phyloP scores from a whole-genome alignment of 2,797 vertebrate species.

The Psittacula echo region DNA sequence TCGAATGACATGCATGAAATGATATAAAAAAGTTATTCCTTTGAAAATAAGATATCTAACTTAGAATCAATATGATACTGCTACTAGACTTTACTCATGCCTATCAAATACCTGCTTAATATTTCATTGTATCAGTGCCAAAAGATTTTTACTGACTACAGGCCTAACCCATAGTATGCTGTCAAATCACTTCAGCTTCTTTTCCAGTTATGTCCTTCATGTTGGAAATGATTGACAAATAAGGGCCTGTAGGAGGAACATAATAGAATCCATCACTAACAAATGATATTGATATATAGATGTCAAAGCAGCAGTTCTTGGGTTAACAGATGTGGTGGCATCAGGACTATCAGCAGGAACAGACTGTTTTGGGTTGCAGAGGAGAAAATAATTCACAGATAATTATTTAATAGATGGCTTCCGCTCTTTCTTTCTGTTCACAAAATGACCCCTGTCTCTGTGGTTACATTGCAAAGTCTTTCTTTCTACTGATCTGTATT shows the following conservation, averaged over 20 bases:
- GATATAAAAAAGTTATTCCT: background rate
- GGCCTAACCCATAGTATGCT: background rate
- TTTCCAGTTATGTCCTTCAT: background rate
- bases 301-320: conserved; percentile 6
- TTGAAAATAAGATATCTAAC: background rate
- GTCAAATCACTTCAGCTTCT: background rate
- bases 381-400: conserved; percentile 54
- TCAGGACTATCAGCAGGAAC: conserved; percentile 38
- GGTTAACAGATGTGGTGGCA: conserved; percentile 48
- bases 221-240: background rate
- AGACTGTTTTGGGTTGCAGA: conserved; percentile 27
- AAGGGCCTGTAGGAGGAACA: background rate
- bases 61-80: background rate
- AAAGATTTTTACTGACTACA: background rate
- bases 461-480: background rate
- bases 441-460: background rate
- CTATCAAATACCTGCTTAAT: background rate
- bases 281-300: background rate
- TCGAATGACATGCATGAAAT: background rate
- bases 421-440: background rate
- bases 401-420: conserved; percentile 50
- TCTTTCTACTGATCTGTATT: background rate
- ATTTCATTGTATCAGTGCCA: background rate
- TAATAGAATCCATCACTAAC: background rate
- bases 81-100: background rate